Percentiles rank a stretch among this genome's conserved stretches.
Evolutionary conservation across 2,888 invertebrate species (phyloP).

Genomic region (Amphipoea lucens): DNA sequence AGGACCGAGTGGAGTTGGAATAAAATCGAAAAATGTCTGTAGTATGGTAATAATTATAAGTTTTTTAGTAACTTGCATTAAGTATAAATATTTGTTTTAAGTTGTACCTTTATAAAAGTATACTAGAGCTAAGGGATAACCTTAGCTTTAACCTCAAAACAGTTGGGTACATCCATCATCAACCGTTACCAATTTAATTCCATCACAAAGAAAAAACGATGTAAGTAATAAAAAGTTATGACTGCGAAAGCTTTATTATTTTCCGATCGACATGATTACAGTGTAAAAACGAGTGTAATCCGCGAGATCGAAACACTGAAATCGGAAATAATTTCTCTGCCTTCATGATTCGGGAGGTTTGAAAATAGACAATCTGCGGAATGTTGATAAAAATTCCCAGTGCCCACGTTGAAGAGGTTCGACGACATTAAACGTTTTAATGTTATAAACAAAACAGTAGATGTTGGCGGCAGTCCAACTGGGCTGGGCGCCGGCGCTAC

Average conservation of each 20-base stretch:
- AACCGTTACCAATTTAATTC: slow-evolving; percentile 21
- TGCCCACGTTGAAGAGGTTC: slow-evolving; percentile 55
- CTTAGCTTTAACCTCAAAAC: not conserved
- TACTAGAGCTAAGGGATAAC: not conserved
- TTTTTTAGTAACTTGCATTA: not conserved
- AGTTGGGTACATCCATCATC: not conserved
- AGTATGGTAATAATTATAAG: too few relatives aligned
- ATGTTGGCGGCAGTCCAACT: slow-evolving; percentile 85
- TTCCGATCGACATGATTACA: slow-evolving; percentile 43
- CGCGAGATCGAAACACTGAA: slow-evolving; percentile 22
- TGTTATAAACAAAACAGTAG: slow-evolving; percentile 87
- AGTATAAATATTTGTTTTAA: not conserved
- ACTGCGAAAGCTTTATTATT: slow-evolving; percentile 37
- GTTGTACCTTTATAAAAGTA: not conserved
- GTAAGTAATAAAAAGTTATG: slow-evolving; percentile 42
- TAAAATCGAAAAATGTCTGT: not conserved
- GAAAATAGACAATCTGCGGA: slow-evolving; percentile 31
- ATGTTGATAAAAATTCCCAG: slow-evolving; percentile 50
- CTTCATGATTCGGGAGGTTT: slow-evolving; percentile 20
- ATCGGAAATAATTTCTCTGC: slow-evolving; percentile 25
- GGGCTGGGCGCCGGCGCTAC: slow-evolving; percentile 86
- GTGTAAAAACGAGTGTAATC: slow-evolving; percentile 37
- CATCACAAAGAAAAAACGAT: slow-evolving; percentile 21
- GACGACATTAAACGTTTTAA: slow-evolving; percentile 76
- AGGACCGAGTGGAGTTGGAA: not conserved